Percentiles rank a stretch among this genome's conserved stretches.
Conservation (phyloP, 1,140 invertebrate genomes). For the Paraescarpia echinospica region DNA sequence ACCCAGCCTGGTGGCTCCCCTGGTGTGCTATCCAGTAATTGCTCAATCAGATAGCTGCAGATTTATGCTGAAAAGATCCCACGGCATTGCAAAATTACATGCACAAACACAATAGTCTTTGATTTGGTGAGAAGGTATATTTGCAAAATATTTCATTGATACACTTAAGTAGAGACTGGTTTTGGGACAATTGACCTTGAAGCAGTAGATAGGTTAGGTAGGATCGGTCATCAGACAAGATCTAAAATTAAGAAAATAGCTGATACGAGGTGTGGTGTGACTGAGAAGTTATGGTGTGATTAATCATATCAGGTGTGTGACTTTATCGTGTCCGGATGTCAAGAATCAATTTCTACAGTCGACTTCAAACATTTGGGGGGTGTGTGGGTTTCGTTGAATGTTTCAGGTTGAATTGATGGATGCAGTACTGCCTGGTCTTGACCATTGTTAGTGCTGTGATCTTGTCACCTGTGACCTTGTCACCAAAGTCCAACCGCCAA, state of each 20-base stretch:
- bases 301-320: neutral
- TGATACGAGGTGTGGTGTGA: neutral
- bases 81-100: neutral
- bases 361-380: neutral
- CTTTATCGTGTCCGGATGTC: neutral
- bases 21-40: neutral
- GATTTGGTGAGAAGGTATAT: neutral
- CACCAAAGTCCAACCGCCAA: neutral
- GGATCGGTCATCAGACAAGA: neutral
- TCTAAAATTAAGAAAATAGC: neutral
- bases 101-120: neutral
- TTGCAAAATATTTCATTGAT: neutral
- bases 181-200: neutral
- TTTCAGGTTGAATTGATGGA: neutral
- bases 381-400: neutral
- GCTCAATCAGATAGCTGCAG: neutral
- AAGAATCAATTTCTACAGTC: neutral
- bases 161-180: neutral
- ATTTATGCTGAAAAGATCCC: neutral
- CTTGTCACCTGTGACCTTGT: neutral
- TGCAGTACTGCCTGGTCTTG: neutral
- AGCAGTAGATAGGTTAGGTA: no score
- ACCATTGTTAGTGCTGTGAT: neutral
- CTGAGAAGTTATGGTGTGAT: neutral
- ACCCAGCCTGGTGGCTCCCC: neutral